Percentiles rank a stretch among this genome's conserved stretches.
Conservation (phyloP, 1,140 invertebrate species). For the Ips typographus region DNA sequence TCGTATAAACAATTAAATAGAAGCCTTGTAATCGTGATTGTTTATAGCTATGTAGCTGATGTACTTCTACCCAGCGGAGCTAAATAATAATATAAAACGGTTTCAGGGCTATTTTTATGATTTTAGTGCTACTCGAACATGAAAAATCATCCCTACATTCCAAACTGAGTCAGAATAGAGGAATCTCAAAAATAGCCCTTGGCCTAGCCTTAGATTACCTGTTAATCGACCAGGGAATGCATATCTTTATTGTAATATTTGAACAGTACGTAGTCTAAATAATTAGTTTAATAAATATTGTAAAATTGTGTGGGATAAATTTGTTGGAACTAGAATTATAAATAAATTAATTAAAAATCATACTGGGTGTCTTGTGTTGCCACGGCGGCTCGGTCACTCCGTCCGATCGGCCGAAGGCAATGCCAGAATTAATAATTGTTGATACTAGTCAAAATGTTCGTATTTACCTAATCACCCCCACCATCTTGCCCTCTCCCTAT, state of each 20-base stretch:
- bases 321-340: constrained; percentile 49
- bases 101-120: constrained; percentile 27
- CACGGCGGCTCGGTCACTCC: background rate
- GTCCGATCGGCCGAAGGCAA: background rate
- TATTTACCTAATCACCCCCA: constrained; percentile 47
- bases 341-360: constrained; percentile 42
- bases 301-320: constrained; percentile 48
- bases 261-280: constrained; percentile 43
- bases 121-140: background rate
- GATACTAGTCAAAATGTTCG: constrained; percentile 52
- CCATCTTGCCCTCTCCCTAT: constrained; percentile 48
- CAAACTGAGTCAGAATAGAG: background rate
- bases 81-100: background rate
- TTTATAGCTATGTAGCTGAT: constrained; percentile 23
- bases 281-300: constrained; percentile 38
- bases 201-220: constrained; percentile 47
- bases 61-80: constrained; percentile 35
- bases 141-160: too few species aligned
- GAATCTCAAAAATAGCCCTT: constrained; percentile 28
- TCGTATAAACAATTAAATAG: background rate
- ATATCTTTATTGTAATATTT: constrained; percentile 50
- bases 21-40: constrained; percentile 8
- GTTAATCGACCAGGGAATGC: constrained; percentile 49
- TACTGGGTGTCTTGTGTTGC: constrained; percentile 38
- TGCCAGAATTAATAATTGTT: constrained; percentile 39